phyloP scores from a whole-genome alignment of 1,140 invertebrate species.

The Panulirus ornatus region DNA sequence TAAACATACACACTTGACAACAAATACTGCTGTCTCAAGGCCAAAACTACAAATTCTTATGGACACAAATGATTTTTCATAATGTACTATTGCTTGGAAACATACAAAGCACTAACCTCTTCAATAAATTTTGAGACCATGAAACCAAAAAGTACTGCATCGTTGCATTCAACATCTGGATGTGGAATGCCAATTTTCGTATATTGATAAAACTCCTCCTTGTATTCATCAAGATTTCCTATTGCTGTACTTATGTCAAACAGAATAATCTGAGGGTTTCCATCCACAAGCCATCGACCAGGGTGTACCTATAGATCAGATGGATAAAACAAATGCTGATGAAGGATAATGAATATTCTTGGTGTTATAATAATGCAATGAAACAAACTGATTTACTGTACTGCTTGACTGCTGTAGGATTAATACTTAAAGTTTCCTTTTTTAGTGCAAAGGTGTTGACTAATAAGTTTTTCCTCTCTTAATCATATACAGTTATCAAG shows the following conservation, averaged over 20 bases:
- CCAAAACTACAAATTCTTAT: no score
- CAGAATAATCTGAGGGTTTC: slow-evolving; percentile 97
- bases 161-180: slow-evolving; percentile 97
- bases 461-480: no score
- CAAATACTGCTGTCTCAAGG: no score
- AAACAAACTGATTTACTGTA: no score
- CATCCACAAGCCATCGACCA: slow-evolving; percentile 99
- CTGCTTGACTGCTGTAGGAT: no score
- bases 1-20: no score
- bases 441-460: neutral
- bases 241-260: slow-evolving; percentile 98
- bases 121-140: slow-evolving; percentile 96
- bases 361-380: no score
- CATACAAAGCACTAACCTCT: slow-evolving; percentile 81
- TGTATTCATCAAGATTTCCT: slow-evolving; percentile 97
- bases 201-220: slow-evolving; percentile 94
- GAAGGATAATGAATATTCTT: neutral
- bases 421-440: no score
- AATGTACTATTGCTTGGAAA: neutral
- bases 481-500: no score
- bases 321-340: neutral
- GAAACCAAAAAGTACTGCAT: slow-evolving; percentile 97
- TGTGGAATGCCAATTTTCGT: slow-evolving; percentile 95
- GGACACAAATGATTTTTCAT: neutral
- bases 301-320: slow-evolving; percentile 84